Base-by-base conservation (phyloP, 2,888 invertebrate genomes). In the Chloroclysta siterata region DNA sequence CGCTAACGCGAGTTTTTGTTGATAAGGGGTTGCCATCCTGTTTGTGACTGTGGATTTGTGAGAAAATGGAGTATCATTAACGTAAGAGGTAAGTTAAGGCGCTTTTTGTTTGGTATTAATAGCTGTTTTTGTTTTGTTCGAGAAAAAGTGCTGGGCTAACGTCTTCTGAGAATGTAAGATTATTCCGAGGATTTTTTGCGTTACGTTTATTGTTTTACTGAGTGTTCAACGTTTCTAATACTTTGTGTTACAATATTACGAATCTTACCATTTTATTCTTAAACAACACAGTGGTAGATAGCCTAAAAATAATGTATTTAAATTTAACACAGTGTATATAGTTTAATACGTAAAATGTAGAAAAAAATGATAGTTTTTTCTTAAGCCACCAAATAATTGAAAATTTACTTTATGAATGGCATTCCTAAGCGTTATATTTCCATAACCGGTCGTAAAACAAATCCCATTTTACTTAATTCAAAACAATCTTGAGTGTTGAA, bases 1-100 rank as follows among this genome's bases (percentile, higher is more conserved):
- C 77, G 73, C 74, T 72, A 76, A 78, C 78, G 78, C 76, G 75
- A 63, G 80, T 79, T 81, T 84, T 79, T 75, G 73, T 74, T 80
- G 79, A 80, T 82, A 81, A 80, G 72, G 72, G 72, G 76, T 59
- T 61, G 57, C 60, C 17, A 65, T 55, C 60, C 61, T 60, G 55
- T 58, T 65, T 70, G 72, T 72, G 76, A 78, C 71, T 78, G 79
- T 79, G 79, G 68, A 74, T 72, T 73, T 75, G 75, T 68, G 68
- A 75, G 75, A 81, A 81, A 82, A 91, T 90, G 90, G 88, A 87
- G 83, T 88, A 83, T 79, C 83, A 85, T 86, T 90, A 87, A 74
- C 77, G 78, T 75, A 73, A 75, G 80, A 87, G 87, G 90, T 90
- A 74, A 88, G 88, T 81, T 81, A 73, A 63, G 72, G 66, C 53